phyloP scores from a whole-genome alignment of 2,797 vertebrate genomes.

The Ceryle rudis region DNA sequence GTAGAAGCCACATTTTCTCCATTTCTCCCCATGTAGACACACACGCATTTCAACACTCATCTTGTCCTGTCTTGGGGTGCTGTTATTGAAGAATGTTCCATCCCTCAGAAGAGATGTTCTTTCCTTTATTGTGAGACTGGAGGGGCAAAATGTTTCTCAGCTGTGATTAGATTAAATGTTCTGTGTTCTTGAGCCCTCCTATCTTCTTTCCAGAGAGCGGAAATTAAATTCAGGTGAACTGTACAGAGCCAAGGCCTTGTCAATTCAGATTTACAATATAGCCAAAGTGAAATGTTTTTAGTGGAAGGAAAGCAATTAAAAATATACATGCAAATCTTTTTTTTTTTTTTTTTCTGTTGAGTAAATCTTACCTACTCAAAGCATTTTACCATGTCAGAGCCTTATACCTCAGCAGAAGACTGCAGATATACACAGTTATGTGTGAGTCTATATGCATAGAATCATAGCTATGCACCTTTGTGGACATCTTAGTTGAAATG shows the following conservation, averaged over 20 bases:
- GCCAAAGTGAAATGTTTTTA: background rate
- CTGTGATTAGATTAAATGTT: background rate
- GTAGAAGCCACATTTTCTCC: background rate
- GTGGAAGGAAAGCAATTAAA: background rate
- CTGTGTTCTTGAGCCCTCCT: background rate
- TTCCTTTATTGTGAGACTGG: background rate
- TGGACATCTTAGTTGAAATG: background rate
- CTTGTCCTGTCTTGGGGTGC: background rate
- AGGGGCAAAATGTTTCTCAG: background rate
- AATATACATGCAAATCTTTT: background rate
- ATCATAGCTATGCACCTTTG: background rate
- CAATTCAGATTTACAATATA: background rate
- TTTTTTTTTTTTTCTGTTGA: background rate
- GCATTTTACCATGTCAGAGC: background rate
- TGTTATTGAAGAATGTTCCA: background rate
- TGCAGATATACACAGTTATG: accelerated
- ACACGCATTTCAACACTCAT: accelerated
- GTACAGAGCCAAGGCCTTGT: background rate
- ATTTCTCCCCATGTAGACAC: background rate
- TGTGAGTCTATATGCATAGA: background rate
- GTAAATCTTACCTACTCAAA: background rate
- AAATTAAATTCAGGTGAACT: background rate
- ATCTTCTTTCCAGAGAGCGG: background rate
- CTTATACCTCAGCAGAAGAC: background rate
- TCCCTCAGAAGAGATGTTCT: background rate